A percentile compares a stretch with the other conserved stretches of the same genome.
Conservation (phyloP, 2,888 invertebrate species). For the Bruchidius siliquastri region DNA sequence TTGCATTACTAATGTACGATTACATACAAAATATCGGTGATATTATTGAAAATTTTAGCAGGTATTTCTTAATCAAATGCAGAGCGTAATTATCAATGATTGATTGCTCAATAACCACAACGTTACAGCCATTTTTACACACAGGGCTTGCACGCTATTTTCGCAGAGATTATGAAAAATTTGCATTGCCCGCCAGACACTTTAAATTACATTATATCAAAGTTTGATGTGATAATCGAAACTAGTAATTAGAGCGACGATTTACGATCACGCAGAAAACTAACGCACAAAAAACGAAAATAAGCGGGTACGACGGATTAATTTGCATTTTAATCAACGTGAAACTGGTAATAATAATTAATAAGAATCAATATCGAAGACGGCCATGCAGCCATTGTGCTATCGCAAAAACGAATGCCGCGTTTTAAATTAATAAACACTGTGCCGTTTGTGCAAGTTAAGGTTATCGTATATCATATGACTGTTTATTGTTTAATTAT, state of each 20-base stretch:
- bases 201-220: background rate
- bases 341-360: background rate
- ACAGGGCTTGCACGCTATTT: background rate
- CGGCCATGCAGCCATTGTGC: background rate
- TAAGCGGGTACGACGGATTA: background rate
- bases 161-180: background rate
- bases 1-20: too few relatives aligned
- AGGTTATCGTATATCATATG: constrained; percentile 5
- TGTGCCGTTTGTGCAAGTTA: constrained; percentile 1
- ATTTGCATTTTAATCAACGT: background rate
- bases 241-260: background rate
- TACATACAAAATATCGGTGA: too few relatives aligned
- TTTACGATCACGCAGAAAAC: background rate
- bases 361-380: background rate
- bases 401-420: constrained; percentile 4
- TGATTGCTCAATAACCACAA: background rate
- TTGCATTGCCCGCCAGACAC: background rate
- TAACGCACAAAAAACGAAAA: background rate
- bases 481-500: constrained; percentile 12
- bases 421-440: constrained; percentile 11
- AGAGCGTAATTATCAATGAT: background rate
- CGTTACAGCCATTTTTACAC: background rate
- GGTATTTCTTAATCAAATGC: background rate
- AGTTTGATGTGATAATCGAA: background rate
- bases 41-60: too few relatives aligned